Percentiles rank a stretch among this genome's conserved stretches.
Conservation (phyloP, 2,797 vertebrate genomes). For the Enteromius unitaeniatus region DNA sequence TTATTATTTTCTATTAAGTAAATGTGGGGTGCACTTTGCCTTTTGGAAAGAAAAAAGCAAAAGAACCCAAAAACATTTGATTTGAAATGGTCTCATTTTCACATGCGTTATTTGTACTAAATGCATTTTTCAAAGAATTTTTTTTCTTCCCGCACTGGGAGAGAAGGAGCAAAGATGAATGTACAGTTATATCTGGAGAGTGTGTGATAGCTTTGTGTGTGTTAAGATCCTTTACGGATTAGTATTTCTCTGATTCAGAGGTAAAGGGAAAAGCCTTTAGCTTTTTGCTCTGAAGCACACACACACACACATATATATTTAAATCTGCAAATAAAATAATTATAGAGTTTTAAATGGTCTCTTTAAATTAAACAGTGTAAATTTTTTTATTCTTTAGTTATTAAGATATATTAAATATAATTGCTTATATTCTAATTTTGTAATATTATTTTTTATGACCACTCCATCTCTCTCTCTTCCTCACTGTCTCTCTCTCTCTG, state of each 20-base stretch:
- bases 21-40: neutral
- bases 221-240: slow-evolving; percentile 13
- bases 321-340: too few species aligned
- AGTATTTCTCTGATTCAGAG: neutral
- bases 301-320: neutral
- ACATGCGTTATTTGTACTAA: neutral
- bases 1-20: neutral
- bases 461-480: neutral
- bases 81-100: neutral
- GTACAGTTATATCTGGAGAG: slow-evolving; percentile 16
- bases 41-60: neutral
- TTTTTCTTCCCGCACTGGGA: slow-evolving; percentile 16
- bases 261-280: neutral
- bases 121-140: slow-evolving; percentile 22
- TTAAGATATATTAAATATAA: too few species aligned
- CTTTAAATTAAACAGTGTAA: too few species aligned
- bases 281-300: neutral
- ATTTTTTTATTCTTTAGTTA: neutral
- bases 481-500: neutral
- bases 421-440: too few species aligned
- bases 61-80: neutral
- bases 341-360: too few species aligned
- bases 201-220: slow-evolving; percentile 4
- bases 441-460: neutral
- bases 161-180: neutral